Base-by-base conservation (phyloP, 2,113 vertebrate genomes). In the Meles meles region DNA sequence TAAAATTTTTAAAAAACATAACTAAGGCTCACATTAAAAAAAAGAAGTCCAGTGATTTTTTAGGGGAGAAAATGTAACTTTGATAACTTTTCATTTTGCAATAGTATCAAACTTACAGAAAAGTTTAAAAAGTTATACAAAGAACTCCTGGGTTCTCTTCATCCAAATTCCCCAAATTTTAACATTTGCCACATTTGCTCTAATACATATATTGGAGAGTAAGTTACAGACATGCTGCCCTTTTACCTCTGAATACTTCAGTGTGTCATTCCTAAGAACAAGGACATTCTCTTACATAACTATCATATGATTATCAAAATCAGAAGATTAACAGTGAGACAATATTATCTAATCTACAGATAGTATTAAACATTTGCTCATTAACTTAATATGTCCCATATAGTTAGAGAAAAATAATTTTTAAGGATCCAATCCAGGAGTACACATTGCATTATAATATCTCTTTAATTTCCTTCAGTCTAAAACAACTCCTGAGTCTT, bases 101-200 rank as follows among this genome's bases (percentile, higher is more conserved):
- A 83, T 94, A 47, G 59, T 95, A 88, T 95, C 42, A 82, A 69
- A 92, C 34, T 90, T 90, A 90, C 15, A 61, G 71, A 69, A 94
- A 95, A 84, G 21, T 93, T 92, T 83, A 27, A 71, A 80, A 88
- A 90, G 39, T 67, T 79, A 61, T 74, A 34, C 5, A 37, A 84
- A 67, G 44, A 83, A 69, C 20, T n/a, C 44, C n/a, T 94, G 37
- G 47, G 29, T 69, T 27, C 23, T 76, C 5, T 76, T 97, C 14
- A 69, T 31, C 27, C 37, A 92, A 77, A 80, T 87, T 85, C 34
- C 52, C 47, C 2, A 25, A 44, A 71, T 61, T 76, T 74, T 84
- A 71, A 80, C 55, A 42, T 76, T 86, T 65, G 13, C 61, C 52
- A 49, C 29, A 42, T 27, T 81, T 76, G 69, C 69, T 90, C 65